Conservation (phyloP, 2,888 invertebrate species). For the Venustoraphidia nigricollis region DNA sequence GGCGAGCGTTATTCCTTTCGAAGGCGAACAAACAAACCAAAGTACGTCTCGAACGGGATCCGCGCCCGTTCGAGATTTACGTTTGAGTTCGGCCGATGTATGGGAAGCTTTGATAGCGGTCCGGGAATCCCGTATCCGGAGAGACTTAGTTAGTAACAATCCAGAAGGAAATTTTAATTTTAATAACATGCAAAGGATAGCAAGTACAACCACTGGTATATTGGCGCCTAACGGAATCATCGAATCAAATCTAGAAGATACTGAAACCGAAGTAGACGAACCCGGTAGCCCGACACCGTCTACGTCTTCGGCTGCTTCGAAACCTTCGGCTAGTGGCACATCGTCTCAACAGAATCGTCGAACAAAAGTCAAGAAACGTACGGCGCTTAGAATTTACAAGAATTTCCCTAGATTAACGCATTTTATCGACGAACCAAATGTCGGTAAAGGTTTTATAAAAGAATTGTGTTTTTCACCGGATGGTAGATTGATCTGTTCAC, state of each 20-base stretch:
- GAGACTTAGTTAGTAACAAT: constrained; percentile 36
- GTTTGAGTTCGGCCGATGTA: constrained; percentile 31
- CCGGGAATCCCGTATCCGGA: constrained; percentile 41
- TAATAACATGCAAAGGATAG: constrained; percentile 6
- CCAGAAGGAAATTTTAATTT: constrained; percentile 3
- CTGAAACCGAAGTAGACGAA: neutral
- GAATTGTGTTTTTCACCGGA: constrained; percentile 83
- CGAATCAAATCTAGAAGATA: constrained; percentile 11
- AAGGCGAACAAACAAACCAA: neutral
- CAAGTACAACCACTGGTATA: constrained; percentile 2
- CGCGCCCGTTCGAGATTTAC: neutral
- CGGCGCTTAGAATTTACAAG: constrained; percentile 37
- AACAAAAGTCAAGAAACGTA: neutral
- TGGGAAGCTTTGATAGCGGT: constrained; percentile 53
- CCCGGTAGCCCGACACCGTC: constrained; percentile 5
- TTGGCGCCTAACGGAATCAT: neutral
- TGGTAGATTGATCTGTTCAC: constrained; percentile 80
- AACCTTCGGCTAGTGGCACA: constrained; percentile 7
- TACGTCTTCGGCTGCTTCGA: constrained; percentile 8
- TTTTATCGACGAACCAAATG: constrained; percentile 73
- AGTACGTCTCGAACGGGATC: neutral
- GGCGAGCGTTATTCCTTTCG: constrained; percentile 14
- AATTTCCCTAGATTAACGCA: constrained; percentile 69
- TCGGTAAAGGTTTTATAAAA: constrained; percentile 84
- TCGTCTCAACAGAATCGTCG: neutral